A percentile compares a stretch with the other conserved stretches of the same genome.
phyloP scores from a whole-genome alignment of 1,140 invertebrate genomes.

The Brachionus rubens region DNA sequence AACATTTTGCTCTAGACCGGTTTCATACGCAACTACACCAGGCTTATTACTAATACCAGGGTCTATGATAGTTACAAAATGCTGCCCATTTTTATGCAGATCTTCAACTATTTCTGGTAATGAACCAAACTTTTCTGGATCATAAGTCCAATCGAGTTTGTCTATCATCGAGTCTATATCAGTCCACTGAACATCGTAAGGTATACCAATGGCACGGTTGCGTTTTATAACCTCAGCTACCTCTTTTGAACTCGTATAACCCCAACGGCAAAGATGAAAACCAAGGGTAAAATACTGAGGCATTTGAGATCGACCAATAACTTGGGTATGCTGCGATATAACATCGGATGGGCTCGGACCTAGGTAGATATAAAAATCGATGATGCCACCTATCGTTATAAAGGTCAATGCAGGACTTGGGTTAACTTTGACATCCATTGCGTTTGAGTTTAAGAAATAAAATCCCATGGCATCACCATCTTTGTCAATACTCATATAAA shows the following conservation, averaged over 20 bases:
- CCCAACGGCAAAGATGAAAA: constrained; percentile 74
- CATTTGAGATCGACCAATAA: constrained; percentile 67
- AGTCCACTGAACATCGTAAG: constrained; percentile 58
- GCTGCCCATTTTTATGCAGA: constrained; percentile 53
- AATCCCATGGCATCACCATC: constrained; percentile 59
- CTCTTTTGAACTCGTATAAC: constrained; percentile 51
- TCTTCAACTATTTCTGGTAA: constrained; percentile 52
- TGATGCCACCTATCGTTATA: constrained; percentile 55
- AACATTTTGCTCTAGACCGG: constrained; percentile 65
- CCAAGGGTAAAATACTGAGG: constrained; percentile 83
- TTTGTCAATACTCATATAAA: constrained; percentile 68
- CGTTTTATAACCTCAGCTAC: constrained; percentile 42
- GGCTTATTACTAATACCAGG: constrained; percentile 55
- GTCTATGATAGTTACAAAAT: constrained; percentile 56
- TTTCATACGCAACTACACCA: constrained; percentile 51
- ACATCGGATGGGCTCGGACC: constrained; percentile 68
- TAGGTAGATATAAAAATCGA: constrained; percentile 58
- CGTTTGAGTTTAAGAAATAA: constrained; percentile 56
- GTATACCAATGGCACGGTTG: constrained; percentile 18
- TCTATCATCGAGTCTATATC: constrained; percentile 58
- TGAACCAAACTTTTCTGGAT: constrained; percentile 50
- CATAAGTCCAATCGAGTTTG: constrained; percentile 54
- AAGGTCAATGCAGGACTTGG: constrained; percentile 56
- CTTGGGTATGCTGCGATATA: constrained; percentile 68
- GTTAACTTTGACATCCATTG: constrained; percentile 54